Evolutionary conservation across 2,888 invertebrate species (phyloP).

Genomic region (Leptopilina myrica): DNA sequence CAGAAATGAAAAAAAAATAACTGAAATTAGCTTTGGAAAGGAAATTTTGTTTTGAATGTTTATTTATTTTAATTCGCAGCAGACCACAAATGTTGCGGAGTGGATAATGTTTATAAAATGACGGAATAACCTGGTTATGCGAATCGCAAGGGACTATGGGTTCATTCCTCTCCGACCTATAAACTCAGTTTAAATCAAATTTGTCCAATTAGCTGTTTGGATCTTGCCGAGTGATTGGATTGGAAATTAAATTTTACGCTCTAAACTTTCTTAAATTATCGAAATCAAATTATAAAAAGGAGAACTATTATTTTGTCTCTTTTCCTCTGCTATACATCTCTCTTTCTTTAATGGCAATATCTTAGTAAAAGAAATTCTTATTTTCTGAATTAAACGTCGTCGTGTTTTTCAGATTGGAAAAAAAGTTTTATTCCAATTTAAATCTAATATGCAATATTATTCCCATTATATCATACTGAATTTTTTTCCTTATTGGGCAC

Average conservation of each 20-base stretch:
- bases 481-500: no score
- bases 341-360: not conserved
- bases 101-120: constrained; percentile 19
- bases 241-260: constrained; percentile 9
- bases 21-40: not conserved
- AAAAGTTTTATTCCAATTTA: no score
- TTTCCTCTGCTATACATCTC: not conserved
- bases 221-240: not conserved
- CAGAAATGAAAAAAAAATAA: not conserved
- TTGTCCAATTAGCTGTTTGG: constrained; percentile 32
- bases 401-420: no score
- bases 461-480: no score
- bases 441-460: no score
- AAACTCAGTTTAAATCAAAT: constrained; percentile 29
- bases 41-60: not conserved
- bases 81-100: not conserved
- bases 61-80: constrained; percentile 1
- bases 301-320: not conserved
- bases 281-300: not conserved
- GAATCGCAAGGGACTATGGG: constrained; percentile 34
- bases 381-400: no score
- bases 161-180: constrained; percentile 15
- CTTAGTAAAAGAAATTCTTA: no score
- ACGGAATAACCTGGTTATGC: constrained; percentile 28
- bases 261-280: constrained; percentile 11